Conservation (phyloP, 2,797 vertebrate genomes). For the Sardinella longiceps region DNA sequence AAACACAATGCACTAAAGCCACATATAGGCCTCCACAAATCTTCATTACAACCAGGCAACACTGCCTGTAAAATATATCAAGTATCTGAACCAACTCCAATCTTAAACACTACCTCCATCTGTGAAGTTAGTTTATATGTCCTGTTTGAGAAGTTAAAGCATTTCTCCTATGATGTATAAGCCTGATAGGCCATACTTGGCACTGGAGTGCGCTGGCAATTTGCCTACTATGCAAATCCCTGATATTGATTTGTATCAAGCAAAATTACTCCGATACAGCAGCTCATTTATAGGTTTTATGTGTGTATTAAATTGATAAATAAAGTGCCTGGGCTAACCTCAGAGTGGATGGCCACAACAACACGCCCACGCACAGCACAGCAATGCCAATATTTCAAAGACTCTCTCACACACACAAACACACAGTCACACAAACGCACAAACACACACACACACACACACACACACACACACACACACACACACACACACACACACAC, state of each 20-base stretch:
- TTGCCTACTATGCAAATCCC: slow-evolving; percentile 40
- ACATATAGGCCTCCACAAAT: neutral
- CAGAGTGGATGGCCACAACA: slow-evolving; percentile 1
- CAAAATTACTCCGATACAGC: slow-evolving; percentile 24
- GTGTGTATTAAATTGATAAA: slow-evolving; percentile 33
- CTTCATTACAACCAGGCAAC: neutral
- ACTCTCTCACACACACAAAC: neutral
- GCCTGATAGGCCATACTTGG: slow-evolving; percentile 37
- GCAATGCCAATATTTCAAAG: neutral
- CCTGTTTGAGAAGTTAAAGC: slow-evolving; percentile 23
- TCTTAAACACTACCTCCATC: neutral
- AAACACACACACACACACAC: neutral
- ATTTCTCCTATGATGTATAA: slow-evolving; percentile 28
- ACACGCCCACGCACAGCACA: neutral
- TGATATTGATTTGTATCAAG: slow-evolving; percentile 37
- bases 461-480: neutral
- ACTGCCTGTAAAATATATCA: neutral
- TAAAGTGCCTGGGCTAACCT: slow-evolving; percentile 27
- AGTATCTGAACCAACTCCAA: neutral
- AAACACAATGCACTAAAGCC: slow-evolving; percentile 1
- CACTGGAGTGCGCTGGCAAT: slow-evolving; percentile 30
- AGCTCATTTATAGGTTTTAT: slow-evolving; percentile 26
- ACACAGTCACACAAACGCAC: neutral
- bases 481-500: neutral
- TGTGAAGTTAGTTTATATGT: neutral